A percentile compares a stretch with the other conserved stretches of the same genome.
phyloP scores from a whole-genome alignment of 2,113 vertebrate species.

The Lasiurus borealis region DNA sequence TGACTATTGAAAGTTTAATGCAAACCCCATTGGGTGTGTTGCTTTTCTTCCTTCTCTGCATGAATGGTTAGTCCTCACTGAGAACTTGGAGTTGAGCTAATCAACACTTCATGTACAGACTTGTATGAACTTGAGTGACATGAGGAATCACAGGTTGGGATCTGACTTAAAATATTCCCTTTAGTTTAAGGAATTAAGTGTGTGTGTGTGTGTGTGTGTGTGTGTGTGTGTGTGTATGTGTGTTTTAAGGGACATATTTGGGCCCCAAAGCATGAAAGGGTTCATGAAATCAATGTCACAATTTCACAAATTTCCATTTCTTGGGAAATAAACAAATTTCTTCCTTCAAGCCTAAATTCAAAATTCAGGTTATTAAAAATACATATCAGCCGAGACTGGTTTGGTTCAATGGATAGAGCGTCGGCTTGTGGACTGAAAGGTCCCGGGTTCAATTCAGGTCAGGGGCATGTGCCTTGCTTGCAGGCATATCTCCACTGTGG shows the following conservation, averaged over 20 bases:
- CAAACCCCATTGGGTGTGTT: accelerated
- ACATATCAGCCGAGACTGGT: no score
- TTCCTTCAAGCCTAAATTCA: neutral
- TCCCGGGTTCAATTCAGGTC: no score
- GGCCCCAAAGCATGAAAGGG: neutral
- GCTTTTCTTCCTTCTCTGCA: neutral
- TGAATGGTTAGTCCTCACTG: neutral
- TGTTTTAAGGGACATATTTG: neutral
- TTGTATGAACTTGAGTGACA: no score
- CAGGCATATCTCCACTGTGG: no score
- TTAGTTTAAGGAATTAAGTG: neutral
- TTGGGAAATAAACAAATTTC: neutral
- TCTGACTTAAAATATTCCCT: neutral
- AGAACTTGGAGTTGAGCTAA: neutral
- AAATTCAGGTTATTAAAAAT: neutral
- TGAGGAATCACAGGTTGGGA: neutral
- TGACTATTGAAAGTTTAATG: neutral
- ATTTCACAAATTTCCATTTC: neutral
- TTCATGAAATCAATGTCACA: neutral
- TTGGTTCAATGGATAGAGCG: no score
- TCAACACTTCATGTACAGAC: neutral
- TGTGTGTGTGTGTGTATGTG: neutral
- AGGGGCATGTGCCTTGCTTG: no score
- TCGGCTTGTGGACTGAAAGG: no score
- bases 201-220: neutral